Conservation (phyloP, 2,888 invertebrate species). For the Argyresthia albistria region DNA sequence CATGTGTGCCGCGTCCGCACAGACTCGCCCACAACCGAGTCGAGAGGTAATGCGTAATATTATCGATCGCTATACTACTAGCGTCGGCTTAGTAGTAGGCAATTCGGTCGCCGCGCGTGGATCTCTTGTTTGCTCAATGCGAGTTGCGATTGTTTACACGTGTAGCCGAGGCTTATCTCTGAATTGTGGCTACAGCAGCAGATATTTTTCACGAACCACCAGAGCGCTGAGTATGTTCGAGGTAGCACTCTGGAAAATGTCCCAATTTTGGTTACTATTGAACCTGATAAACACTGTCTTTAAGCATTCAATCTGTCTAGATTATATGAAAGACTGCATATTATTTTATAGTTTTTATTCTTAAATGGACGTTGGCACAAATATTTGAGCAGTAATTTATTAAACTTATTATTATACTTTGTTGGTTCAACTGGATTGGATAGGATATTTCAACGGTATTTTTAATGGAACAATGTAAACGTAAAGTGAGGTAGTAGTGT, state of each 20-base stretch:
- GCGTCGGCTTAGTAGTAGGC: slow-evolving; percentile 28
- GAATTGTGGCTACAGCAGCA: not conserved
- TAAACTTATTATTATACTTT: not conserved
- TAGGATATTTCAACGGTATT: too few relatives aligned
- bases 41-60: slow-evolving; percentile 65
- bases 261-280: too few relatives aligned
- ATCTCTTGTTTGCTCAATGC: slow-evolving; percentile 19
- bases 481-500: slow-evolving; percentile 12
- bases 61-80: slow-evolving; percentile 69
- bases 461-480: too few relatives aligned
- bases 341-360: too few relatives aligned
- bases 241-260: too few relatives aligned
- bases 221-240: too few relatives aligned
- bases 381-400: not conserved
- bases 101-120: slow-evolving; percentile 29
- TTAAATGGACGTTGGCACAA: not conserved
- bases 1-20: slow-evolving; percentile 20
- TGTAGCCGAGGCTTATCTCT: not conserved
- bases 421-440: not conserved
- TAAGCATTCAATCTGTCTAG: too few relatives aligned
- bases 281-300: too few relatives aligned
- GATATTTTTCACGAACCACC: not conserved
- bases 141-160: not conserved
- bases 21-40: slow-evolving; percentile 27
- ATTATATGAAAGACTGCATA: too few relatives aligned